phyloP scores from a whole-genome alignment of 2,113 vertebrate species.

The Taurulus bubalis region DNA sequence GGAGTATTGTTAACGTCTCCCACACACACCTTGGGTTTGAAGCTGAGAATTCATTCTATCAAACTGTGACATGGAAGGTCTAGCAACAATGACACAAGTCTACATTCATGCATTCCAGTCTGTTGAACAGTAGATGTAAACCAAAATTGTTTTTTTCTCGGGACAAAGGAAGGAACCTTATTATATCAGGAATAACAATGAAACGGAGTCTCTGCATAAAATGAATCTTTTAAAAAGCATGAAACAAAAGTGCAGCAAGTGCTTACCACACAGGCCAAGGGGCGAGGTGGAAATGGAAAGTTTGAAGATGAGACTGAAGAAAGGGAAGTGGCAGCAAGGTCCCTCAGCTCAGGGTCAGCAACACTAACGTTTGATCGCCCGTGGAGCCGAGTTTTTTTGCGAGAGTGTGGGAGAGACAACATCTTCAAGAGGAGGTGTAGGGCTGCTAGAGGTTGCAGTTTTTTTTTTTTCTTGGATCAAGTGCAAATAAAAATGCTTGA shows the following conservation, averaged over 20 bases:
- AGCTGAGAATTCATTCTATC: conserved; percentile 50
- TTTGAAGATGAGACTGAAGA: conserved; percentile 38
- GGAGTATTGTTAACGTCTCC: conserved; percentile 56
- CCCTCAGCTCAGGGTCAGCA: conserved; percentile 34
- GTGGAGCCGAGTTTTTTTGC: conserved; percentile 7
- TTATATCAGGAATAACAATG: conserved; percentile 6
- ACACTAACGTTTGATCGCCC: conserved; percentile 23
- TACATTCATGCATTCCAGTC: conserved; percentile 48
- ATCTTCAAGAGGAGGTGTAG: conserved; percentile 30
- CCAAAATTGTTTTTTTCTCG: not conserved
- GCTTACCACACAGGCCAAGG: not conserved
- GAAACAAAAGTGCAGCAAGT: not conserved
- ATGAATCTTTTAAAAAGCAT: conserved; percentile 5
- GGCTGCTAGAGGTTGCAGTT: conserved; percentile 40
- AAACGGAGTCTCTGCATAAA: conserved; percentile 2
- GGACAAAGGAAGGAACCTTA: conserved; percentile 11
- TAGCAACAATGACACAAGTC: conserved; percentile 36
- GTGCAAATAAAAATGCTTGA: conserved; percentile 68
- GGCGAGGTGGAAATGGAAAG: conserved; percentile 30
- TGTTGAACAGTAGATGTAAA: conserved; percentile 35
- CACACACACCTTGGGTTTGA: conserved; percentile 53
- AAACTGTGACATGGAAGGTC: conserved; percentile 44
- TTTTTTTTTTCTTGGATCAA: conserved; percentile 46
- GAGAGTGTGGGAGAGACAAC: conserved; percentile 39
- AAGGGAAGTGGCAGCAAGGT: conserved; percentile 10